A percentile compares a stretch with the other conserved stretches of the same genome.
Conservation (phyloP, 1,140 invertebrate genomes). For the Drosophila repleta region DNA sequence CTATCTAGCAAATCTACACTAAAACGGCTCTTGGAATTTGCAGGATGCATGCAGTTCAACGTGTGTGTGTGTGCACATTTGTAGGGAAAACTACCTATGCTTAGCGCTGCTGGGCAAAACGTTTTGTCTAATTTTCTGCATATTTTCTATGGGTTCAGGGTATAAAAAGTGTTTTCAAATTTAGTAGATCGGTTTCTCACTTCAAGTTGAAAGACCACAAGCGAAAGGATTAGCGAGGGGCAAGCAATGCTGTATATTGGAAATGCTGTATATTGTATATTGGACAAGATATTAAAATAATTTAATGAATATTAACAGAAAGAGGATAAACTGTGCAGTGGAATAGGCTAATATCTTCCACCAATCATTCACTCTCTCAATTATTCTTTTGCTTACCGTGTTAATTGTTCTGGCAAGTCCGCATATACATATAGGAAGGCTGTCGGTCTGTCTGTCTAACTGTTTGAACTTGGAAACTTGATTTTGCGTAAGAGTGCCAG, state of each 20-base stretch:
- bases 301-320: conserved; percentile 74
- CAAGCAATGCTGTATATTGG: conserved; percentile 67
- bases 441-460: conserved; percentile 44
- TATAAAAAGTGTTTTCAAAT: conserved; percentile 26
- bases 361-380: neutral
- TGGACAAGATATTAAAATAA: conserved; percentile 64
- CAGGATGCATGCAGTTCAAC: no score
- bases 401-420: conserved; percentile 62
- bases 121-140: no score
- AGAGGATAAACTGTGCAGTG: conserved; percentile 14
- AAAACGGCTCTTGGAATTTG: no score
- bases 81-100: no score
- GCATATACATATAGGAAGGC: conserved; percentile 21
- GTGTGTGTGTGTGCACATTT: no score
- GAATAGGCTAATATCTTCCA: no score
- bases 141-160: no score
- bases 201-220: conserved; percentile 45
- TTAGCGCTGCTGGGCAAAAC: no score
- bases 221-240: conserved; percentile 57
- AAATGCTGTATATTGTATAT: no score
- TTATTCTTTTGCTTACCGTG: conserved; percentile 25
- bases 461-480: conserved; percentile 79
- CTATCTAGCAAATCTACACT: no score
- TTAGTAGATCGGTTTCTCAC: conserved; percentile 27
- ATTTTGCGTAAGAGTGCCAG: conserved; percentile 66